Evolutionary conservation across 2,888 invertebrate genomes (phyloP), one percentile per base, ranked within the genome.

Genomic region (Ellobium chinense): DNA sequence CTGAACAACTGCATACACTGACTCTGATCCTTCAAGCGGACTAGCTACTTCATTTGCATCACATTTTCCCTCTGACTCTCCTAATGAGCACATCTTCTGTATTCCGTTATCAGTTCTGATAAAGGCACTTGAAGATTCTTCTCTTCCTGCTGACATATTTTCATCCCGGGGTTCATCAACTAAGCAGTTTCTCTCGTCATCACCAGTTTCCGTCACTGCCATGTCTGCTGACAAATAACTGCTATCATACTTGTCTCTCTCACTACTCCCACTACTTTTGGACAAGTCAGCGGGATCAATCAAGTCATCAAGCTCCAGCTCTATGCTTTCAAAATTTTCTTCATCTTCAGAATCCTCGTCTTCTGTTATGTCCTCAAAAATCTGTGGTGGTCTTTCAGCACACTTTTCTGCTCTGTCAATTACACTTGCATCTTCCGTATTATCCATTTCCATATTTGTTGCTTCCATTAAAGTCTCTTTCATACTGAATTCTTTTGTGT

Each of bases 311-410:
- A 80, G 54, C 34, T 80, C 80, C n/a, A 80, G 58, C 24, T 75
- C 80, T 54, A 80, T 80, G 54, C 70, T 80, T 63, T 79, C 79
- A 36, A 79, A 66, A 34, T 56, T 4, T 54, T 80, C 80, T 12
- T 80, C 80, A 65, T 63, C 62, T 34, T 54, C 73, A 27, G 68
- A 68, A 36, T 68, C 74, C 54, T 80, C 80, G 62, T 80, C 80
- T 24, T 80, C 80, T 24, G 80, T 80, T 18, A 80, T 80, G 62
- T 80, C 80, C 63, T 80, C 80, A 80, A 80, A 80, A 24, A 80
- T 63, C 12, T 58, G 80, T n/a, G 73, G 54, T 18, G 75, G 66
- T 1, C 66, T 60, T 24, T 60, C 60, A 18, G 2, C 24, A 21
- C 34, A 34, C 29, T 31, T 78, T 29, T 70, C 54, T 58, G 1